Evolutionary conservation across 1,140 invertebrate genomes (phyloP).

Genomic region (Drosophila pallidifrons): DNA sequence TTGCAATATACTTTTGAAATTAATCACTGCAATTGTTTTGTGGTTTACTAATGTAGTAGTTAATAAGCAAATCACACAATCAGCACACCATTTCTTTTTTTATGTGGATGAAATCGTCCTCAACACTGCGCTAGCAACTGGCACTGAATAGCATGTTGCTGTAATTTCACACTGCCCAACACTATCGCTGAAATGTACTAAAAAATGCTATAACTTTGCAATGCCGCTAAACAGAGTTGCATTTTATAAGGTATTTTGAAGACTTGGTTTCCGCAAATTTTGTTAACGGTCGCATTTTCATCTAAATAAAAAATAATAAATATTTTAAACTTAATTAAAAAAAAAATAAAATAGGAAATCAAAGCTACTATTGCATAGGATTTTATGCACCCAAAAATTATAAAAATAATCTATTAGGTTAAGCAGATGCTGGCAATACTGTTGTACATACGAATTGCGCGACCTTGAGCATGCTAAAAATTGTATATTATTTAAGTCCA

Average conservation of each 20-base stretch:
- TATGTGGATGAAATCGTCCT: constrained; percentile 43
- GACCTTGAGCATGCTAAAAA: background rate
- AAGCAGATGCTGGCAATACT: background rate
- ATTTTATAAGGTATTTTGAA: background rate
- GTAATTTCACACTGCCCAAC: constrained; percentile 18
- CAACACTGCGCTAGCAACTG: constrained; percentile 47
- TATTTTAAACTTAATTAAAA: background rate
- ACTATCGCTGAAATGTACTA: constrained; percentile 15
- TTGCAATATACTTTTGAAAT: constrained; percentile 27
- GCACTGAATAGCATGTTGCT: constrained; percentile 50
- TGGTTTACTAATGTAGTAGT: constrained; percentile 21
- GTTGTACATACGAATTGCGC: background rate
- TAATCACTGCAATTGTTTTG: constrained; percentile 22
- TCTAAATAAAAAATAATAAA: background rate
- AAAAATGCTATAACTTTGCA: constrained; percentile 3
- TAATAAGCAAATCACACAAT: constrained; percentile 65
- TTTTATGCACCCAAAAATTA: background rate
- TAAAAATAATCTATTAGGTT: background rate
- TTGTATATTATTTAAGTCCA: background rate
- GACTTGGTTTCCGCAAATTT: background rate
- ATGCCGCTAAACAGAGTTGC: background rate
- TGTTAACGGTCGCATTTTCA: background rate
- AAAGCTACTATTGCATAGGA: background rate
- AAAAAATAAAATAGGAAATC: background rate
- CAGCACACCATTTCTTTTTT: constrained; percentile 69